Conservation (phyloP, 2,113 vertebrate genomes). For the Tyto alba region DNA sequence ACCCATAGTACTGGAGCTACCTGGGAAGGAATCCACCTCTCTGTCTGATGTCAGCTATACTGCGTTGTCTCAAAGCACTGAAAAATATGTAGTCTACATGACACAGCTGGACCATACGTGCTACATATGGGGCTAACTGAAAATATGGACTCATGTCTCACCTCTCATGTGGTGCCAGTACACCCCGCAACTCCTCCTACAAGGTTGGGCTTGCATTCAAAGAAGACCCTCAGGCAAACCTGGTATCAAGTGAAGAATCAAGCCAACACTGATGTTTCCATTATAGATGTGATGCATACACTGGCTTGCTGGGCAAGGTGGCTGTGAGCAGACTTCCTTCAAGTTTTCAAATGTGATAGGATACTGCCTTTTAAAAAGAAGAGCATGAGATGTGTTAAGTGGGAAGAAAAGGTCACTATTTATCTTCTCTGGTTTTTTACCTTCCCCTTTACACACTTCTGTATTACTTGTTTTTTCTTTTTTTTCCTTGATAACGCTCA, state of each 20-base stretch:
- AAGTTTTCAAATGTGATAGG: background rate
- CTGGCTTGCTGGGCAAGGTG: background rate
- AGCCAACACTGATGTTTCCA: background rate
- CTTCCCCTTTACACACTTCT: background rate
- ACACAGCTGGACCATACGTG: fast-evolving
- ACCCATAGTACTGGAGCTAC: background rate
- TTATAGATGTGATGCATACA: background rate
- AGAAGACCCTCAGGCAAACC: background rate
- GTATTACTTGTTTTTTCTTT: background rate
- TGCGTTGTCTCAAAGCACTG: fast-evolving
- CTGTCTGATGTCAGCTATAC: no score
- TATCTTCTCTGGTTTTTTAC: background rate
- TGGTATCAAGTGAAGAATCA: background rate
- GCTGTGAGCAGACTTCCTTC: background rate
- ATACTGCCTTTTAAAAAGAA: background rate
- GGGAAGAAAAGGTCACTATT: background rate
- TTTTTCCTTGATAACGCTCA: background rate
- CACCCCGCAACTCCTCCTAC: background rate
- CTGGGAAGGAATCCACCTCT: background rate
- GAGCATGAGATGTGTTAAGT: background rate
- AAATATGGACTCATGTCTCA: fast-evolving
- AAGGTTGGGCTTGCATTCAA: background rate
- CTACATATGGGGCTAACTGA: fast-evolving
- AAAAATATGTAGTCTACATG: fast-evolving
- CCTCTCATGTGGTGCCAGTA: background rate